Percentiles rank a stretch among this genome's conserved stretches.
These are phyloP conservation scores for Corbicula japonica DNA, from an alignment of 2,888 invertebrate genomes.

Conservation along the genomic window DNA sequence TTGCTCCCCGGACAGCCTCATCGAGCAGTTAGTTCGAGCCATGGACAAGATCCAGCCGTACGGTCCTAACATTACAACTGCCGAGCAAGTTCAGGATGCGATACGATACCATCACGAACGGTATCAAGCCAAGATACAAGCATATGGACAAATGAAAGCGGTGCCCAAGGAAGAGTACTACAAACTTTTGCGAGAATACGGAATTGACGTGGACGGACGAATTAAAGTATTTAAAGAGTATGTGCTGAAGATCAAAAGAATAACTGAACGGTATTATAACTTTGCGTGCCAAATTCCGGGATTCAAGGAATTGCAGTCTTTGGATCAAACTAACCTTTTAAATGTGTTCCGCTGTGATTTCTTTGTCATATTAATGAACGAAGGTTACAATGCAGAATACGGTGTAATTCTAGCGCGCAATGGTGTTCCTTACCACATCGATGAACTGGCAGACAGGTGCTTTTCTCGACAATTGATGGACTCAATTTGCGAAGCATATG, in stretches of 20 bases:
- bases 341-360: slow-evolving; percentile 62
- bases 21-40: slow-evolving; percentile 34
- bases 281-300: slow-evolving; percentile 62
- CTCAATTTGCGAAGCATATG: slow-evolving; percentile 41
- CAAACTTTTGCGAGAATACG: slow-evolving; percentile 52
- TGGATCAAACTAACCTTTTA: slow-evolving; percentile 59
- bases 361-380: slow-evolving; percentile 59
- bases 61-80: slow-evolving; percentile 35
- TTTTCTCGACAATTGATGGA: slow-evolving; percentile 58
- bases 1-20: slow-evolving; percentile 31
- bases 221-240: slow-evolving; percentile 47
- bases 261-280: slow-evolving; percentile 49
- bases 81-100: slow-evolving; percentile 30
- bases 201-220: slow-evolving; percentile 61
- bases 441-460: slow-evolving; percentile 61
- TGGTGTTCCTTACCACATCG: slow-evolving; percentile 57
- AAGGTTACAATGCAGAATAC: slow-evolving; percentile 46
- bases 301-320: slow-evolving; percentile 47
- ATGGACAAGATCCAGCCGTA: slow-evolving; percentile 59
- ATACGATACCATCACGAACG: slow-evolving; percentile 49
- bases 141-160: slow-evolving; percentile 52
- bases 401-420: slow-evolving; percentile 46
- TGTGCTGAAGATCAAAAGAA: slow-evolving; percentile 28
- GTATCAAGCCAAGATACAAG: slow-evolving; percentile 47
- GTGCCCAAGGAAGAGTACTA: slow-evolving; percentile 61